Percentiles rank a stretch among this genome's conserved stretches.
Evolutionary conservation across 2,888 invertebrate species (phyloP).

Genomic region (Prostheceraeus crozeri): DNA sequence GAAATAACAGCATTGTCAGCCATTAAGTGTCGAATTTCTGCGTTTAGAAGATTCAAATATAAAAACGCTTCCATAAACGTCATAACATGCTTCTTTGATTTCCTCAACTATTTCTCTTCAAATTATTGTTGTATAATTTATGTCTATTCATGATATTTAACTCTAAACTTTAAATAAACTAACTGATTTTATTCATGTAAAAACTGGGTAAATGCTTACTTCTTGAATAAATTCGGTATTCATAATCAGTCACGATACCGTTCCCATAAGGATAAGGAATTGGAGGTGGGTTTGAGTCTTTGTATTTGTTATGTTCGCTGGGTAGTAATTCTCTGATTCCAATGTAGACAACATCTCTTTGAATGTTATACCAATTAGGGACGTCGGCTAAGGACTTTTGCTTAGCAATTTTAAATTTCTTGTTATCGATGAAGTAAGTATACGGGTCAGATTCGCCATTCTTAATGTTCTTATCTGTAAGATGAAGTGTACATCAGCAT

Average conservation of each 20-base stretch:
- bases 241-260: conserved; percentile 50
- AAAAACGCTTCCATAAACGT: no score
- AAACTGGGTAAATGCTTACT: no score
- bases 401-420: conserved; percentile 24
- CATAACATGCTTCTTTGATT: no score
- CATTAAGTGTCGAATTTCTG: no score
- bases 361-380: conserved; percentile 39
- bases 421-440: conserved; percentile 45
- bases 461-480: conserved; percentile 6
- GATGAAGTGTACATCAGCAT: no score
- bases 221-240: conserved; percentile 47
- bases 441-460: conserved; percentile 41
- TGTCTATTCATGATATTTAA: no score
- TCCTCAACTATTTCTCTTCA: no score
- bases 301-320: conserved; percentile 45
- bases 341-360: conserved; percentile 51
- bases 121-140: no score
- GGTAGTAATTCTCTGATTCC: conserved; percentile 48
- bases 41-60: no score
- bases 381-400: not conserved
- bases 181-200: no score
- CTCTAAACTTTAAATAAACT: no score
- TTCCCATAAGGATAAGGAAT: conserved; percentile 43
- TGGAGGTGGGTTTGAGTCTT: conserved; percentile 42
- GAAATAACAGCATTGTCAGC: no score